Base-by-base conservation (phyloP, 2,888 invertebrate species). In the Cancer borealis region DNA sequence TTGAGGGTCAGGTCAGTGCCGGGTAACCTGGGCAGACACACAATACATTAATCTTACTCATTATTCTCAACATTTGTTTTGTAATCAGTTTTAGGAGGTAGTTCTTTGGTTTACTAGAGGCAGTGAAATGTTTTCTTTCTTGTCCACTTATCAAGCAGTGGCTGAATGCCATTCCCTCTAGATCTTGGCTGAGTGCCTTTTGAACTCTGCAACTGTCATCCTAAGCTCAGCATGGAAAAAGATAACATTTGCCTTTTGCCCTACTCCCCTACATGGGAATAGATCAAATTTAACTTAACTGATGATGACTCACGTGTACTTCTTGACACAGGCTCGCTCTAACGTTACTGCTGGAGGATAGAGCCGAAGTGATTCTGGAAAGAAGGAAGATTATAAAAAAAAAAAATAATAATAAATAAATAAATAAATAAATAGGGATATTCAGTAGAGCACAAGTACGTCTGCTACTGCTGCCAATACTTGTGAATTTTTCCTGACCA, bases 1-100 rank as follows among this genome's bases (percentile, higher is more conserved):
- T 97, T 97, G 84, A 97, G 96, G 26, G 96, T 96, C 3, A 97
- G 96, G 54, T 97, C 96, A 6, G 97, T 97, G 26, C 96, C 73
- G 1, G 73, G 73, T 8, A 73, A 73, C 73, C 73, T 73, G 73
- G 6, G 26, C n/a, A 26, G 26, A 73, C 8, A 26, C 26, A 26
- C 14, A 66, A 26, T 4, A 26, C 26, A 26, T 26, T 73, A 14
- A 54, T 54, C 14, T 54, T 54, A 1, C 54, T 54, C 39, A 39
- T 39, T 39, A 39, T 1, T 39, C 2, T 39, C 39, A 39, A 39
- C 39, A 39, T 39, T 60, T 21, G 1, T 21, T 17, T 60, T 60
- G 60, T 5, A 21, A 60, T 60, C 60, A 60, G 4, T 54, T 12
- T 54, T 17, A 17, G 14, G 54, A 14, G 3, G 14, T 60, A 5